phyloP scores from a whole-genome alignment of 2,113 vertebrate genomes.

The Dissostichus mawsoni region DNA sequence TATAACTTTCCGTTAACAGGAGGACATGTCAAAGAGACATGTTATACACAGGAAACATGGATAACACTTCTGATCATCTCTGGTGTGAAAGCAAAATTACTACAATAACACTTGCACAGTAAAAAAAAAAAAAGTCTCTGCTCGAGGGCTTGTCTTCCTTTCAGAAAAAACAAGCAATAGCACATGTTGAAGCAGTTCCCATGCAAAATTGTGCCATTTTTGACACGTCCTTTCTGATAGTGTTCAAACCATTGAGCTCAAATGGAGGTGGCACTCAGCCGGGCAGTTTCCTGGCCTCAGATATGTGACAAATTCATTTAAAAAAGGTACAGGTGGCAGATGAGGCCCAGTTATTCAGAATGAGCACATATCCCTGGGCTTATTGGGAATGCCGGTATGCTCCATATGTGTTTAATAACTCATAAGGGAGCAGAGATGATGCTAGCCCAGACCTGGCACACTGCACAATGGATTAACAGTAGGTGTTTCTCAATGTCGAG shows the following conservation, averaged over 20 bases:
- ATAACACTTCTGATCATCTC: conserved; percentile 58
- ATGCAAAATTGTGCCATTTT: conserved; percentile 56
- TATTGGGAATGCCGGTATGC: conserved; percentile 56
- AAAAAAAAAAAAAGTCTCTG: conserved; percentile 3
- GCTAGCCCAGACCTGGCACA: conserved; percentile 25
- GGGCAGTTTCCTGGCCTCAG: conserved; percentile 45
- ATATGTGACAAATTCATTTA: conserved; percentile 73
- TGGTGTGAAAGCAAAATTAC: conserved; percentile 57
- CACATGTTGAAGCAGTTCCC: conserved; percentile 43
- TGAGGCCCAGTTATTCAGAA: conserved; percentile 56
- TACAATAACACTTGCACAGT: conserved; percentile 33
- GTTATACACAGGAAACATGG: conserved; percentile 56
- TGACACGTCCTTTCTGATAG: conserved; percentile 64
- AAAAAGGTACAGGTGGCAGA: conserved; percentile 71
- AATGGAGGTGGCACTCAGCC: conserved; percentile 51
- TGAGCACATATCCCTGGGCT: conserved; percentile 53
- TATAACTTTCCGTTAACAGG: conserved; percentile 44
- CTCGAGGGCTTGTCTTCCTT: conserved; percentile 57
- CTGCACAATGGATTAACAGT: conserved; percentile 36
- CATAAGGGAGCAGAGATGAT: conserved; percentile 33
- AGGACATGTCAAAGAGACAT: conserved; percentile 57
- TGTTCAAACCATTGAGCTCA: conserved; percentile 56
- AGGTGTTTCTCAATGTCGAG: too few species aligned
- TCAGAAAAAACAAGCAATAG: conserved; percentile 57
- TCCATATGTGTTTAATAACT: conserved; percentile 73